A percentile compares a stretch with the other conserved stretches of the same genome.
Conservation (phyloP, 2,113 vertebrate genomes). For the Rutilus rutilus region DNA sequence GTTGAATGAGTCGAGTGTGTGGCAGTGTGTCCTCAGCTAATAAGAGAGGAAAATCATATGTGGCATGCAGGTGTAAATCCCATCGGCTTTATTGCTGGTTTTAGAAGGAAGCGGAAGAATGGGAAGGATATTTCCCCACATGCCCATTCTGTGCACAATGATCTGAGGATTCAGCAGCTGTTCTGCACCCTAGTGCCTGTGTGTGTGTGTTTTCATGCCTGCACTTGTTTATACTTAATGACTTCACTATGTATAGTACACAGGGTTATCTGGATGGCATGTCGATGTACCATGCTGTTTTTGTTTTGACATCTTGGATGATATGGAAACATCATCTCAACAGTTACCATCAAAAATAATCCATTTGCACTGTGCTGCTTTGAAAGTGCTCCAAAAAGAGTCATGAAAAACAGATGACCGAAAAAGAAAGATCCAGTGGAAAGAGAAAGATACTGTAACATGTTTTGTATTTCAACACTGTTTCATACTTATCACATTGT, state of each 20-base stretch:
- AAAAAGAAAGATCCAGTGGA: neutral
- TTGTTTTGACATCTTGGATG: constrained; percentile 37
- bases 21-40: constrained; percentile 18
- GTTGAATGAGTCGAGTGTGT: neutral
- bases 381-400: neutral
- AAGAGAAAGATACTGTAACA: neutral
- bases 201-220: constrained; percentile 12
- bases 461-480: neutral
- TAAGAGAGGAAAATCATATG: constrained; percentile 15
- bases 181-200: constrained; percentile 14
- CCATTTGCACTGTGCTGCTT: neutral
- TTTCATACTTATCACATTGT: neutral
- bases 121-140: neutral
- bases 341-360: constrained; percentile 1
- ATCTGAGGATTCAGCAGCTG: constrained; percentile 50
- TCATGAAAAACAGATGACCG: neutral
- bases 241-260: constrained; percentile 39
- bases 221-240: constrained; percentile 34
- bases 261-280: constrained; percentile 34
- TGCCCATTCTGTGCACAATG: constrained; percentile 24
- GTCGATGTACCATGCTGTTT: constrained; percentile 41
- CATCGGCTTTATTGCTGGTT: constrained; percentile 31
- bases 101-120: neutral
- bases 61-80: constrained; percentile 28
- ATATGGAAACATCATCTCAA: constrained; percentile 31